Base-by-base conservation (phyloP, 1,140 invertebrate species). In the Polypedilum pembai region DNA sequence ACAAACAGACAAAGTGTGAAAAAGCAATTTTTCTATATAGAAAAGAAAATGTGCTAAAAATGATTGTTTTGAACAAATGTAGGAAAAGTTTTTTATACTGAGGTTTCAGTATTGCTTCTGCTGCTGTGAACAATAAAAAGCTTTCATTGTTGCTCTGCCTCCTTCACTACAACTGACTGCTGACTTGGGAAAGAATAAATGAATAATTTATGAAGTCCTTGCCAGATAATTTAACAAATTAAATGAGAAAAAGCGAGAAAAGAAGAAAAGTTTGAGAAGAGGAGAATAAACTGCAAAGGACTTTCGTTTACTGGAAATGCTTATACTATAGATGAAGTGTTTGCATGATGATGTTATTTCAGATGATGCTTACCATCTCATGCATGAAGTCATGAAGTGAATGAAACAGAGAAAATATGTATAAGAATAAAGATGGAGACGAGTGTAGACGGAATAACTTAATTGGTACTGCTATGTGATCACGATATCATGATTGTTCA, bases 141-240 rank as follows among this genome's bases (percentile, higher is more conserved):
- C 4, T 56, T 3, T 15, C 12, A 56, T 56, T 33, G 24, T 33
- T 33, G 24, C 24, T 33, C 24, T 33, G 24, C 5, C 24, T 33
- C 24, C 24, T 33, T 33, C 24, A 33, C 24, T 33, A 33, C 45
- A n/a, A 56, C 45, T 56, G 45, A n/a, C n/a, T 56, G n/a, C 45
- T 56, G 45, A 56, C n/a, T n/a, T 56, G 3, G 3, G 8, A 56
- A 12, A 56, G n/a, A 56, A 56, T 15, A 56, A 56, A 56, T 56
- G 45, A 56, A 56, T 56, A 56, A 56, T 56, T 56, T 56, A 56
- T 56, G 45, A 56, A 56, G 45, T 56, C n/a, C 45, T 56, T 56
- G 45, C 45, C 45, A 56, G 45, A 56, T 56, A 56, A 56, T 56
- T 56, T 56, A 56, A 56, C 45, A 56, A 56, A 56, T 56, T 56